Conservation (phyloP, 2,888 invertebrate genomes). For the Lasioglossum figueresi region DNA sequence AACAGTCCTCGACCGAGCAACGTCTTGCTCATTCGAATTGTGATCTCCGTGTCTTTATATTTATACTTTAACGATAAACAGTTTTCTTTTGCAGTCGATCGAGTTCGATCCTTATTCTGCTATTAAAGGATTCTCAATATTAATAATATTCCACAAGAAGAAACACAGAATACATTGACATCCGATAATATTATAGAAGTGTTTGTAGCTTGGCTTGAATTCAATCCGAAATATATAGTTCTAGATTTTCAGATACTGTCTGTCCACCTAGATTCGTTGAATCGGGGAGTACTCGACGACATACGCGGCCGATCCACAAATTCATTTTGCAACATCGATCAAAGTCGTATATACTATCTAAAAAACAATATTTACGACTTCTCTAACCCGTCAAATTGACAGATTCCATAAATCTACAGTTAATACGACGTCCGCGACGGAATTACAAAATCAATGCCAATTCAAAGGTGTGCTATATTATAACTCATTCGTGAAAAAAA, state of each 20-base stretch:
- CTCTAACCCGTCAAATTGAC: background rate
- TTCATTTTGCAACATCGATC: background rate
- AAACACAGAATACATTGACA: background rate
- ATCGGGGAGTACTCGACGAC: background rate
- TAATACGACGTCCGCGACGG: background rate
- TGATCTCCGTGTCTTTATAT: too few species aligned
- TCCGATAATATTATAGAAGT: too few species aligned
- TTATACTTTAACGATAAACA: too few species aligned
- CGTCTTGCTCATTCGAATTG: too few species aligned
- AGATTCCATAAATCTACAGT: constrained; percentile 5
- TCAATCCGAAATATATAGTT: background rate
- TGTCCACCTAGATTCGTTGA: background rate
- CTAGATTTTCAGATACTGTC: background rate
- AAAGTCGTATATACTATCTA: background rate
- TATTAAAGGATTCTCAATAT: too few species aligned
- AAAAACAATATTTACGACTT: constrained; percentile 8
- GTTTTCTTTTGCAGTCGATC: too few species aligned
- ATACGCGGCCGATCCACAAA: background rate
- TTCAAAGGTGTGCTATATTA: background rate
- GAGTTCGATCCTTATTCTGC: too few species aligned
- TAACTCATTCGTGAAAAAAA: constrained; percentile 10
- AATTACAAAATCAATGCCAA: constrained; percentile 9
- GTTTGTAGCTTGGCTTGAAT: background rate
- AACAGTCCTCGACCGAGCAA: too few species aligned
- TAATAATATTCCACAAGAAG: background rate